A percentile compares a stretch with the other conserved stretches of the same genome.
phyloP scores from a whole-genome alignment of 2,888 invertebrate species.

The Amblyjoppa proteus region DNA sequence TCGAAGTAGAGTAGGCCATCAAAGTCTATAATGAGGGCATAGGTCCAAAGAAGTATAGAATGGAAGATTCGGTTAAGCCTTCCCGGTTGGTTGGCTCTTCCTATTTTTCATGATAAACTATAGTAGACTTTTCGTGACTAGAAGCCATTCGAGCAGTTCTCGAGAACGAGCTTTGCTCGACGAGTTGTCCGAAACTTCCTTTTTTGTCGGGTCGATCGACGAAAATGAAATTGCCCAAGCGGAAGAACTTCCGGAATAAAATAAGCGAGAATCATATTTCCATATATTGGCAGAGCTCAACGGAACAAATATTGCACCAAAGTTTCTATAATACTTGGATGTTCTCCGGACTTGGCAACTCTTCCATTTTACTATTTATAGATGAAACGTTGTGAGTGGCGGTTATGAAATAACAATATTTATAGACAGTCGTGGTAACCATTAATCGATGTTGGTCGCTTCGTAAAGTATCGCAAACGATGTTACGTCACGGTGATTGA shows the following conservation, averaged over 20 bases:
- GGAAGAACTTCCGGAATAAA: neutral
- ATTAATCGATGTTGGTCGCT: conserved; percentile 26
- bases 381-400: neutral
- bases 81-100: no score
- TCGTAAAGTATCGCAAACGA: conserved; percentile 18
- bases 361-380: conserved; percentile 20
- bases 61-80: conserved; percentile 13
- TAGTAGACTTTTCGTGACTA: conserved; percentile 24
- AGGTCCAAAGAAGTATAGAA: neutral
- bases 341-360: conserved; percentile 11
- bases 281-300: no score
- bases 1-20: conserved; percentile 40
- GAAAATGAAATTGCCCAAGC: neutral
- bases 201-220: neutral
- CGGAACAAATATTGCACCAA: no score
- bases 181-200: no score
- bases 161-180: no score
- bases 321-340: neutral
- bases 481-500: no score
- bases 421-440: conserved; percentile 9
- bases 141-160: conserved; percentile 13
- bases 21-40: conserved; percentile 11
- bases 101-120: neutral
- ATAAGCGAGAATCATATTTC: neutral
- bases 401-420: conserved; percentile 41